Base-by-base conservation (phyloP, 2,888 invertebrate genomes). In the Drosophila ezoana region DNA sequence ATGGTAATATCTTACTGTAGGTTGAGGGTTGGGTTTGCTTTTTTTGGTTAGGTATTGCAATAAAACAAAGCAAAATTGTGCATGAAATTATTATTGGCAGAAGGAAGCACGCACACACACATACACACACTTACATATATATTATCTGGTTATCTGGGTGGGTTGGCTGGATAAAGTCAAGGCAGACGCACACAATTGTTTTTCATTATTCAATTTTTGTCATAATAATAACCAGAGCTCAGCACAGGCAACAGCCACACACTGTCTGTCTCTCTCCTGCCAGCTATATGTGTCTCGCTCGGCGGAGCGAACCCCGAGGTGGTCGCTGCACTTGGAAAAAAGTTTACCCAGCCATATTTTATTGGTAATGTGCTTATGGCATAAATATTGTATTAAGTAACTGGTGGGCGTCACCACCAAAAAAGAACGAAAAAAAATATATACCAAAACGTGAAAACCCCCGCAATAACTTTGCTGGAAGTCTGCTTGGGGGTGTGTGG, bases 361-460 rank as follows among this genome's bases (percentile, higher is more conserved):
- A 89, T 86, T 87, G 85, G 89, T 89, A 88, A 88, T 88, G 89
- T 89, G 89, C 90, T 88, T 88, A 88, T 88, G 87, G 76, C 82
- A 89, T 88, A 88, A 88, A 89, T 83, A 86, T 86, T 86, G 85
- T 86, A 86, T 86, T 86, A 89, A 89, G 90, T 87, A 87, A 89
- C 83, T 86, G 81, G 90, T 90, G 89, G 90, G 89, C 90, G 89
- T 90, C 82, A 76, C 89, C 89, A 89, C 81, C 89, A 79, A 35
- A 32, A 61, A 53, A 65, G 65, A 38, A 11, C n/a, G 10, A 20
- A 53, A 70, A 71, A 38, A 11, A 23, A 10, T 2, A 20, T 1
- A 52, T 23, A 23, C 5, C 44, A 38, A 45, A 57, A 33, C 49
- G 2, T 37, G 20, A 35, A 33, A 37, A 58, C 61, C 33, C 49